phyloP scores from a whole-genome alignment of 2,113 vertebrate species.

The Ammodytes dubius region DNA sequence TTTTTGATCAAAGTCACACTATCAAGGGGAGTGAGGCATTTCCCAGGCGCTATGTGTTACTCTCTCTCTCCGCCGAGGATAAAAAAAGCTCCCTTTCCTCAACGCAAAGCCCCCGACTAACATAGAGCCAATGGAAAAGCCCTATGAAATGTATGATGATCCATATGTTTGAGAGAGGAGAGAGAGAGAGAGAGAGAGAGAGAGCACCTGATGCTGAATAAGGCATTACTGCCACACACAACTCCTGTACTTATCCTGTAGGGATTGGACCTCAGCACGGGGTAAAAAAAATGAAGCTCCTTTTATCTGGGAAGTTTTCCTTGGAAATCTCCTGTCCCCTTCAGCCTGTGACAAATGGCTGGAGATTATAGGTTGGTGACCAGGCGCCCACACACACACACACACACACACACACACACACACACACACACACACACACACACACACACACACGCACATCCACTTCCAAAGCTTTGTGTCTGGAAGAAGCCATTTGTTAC shows the following conservation, averaged over 20 bases:
- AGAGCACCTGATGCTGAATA: constrained; percentile 38
- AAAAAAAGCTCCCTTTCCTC: constrained; percentile 55
- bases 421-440: constrained; percentile 38
- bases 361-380: constrained; percentile 79
- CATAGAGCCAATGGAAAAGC: constrained; percentile 48
- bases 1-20: constrained; percentile 80
- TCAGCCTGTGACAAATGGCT: constrained; percentile 70
- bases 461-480: constrained; percentile 75
- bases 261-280: constrained; percentile 58
- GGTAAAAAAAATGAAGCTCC: constrained; percentile 57
- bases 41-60: constrained; percentile 65
- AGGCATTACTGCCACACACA: constrained; percentile 24
- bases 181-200: constrained; percentile 15
- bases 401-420: constrained; percentile 33
- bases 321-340: constrained; percentile 54
- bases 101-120: constrained; percentile 45
- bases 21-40: constrained; percentile 72
- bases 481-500: constrained; percentile 78
- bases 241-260: constrained; percentile 28
- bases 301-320: constrained; percentile 66
- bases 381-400: constrained; percentile 26
- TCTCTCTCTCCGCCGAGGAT: constrained; percentile 49
- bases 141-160: constrained; percentile 51
- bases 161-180: constrained; percentile 51
- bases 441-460: constrained; percentile 60